phyloP scores from a whole-genome alignment of 2,113 vertebrate species.

The Pelecanus crispus region DNA sequence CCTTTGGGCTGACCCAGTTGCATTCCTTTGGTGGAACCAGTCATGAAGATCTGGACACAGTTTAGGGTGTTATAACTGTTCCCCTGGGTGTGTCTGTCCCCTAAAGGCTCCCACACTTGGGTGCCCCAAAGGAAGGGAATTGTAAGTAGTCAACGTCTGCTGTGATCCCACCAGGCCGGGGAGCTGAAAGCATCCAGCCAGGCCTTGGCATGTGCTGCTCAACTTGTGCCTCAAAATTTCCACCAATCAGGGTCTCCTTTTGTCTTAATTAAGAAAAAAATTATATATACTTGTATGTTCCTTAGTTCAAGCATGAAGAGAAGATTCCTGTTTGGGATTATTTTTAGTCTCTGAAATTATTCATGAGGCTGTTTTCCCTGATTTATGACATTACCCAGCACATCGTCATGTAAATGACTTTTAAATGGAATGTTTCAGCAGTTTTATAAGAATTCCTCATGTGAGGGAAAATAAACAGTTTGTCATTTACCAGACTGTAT shows the following conservation, averaged over 20 bases:
- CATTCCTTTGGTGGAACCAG: background rate
- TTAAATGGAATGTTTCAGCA: conserved; percentile 24
- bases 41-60: background rate
- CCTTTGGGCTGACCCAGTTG: background rate
- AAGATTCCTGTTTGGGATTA: conserved; percentile 11
- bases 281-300: background rate
- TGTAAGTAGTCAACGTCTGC: background rate
- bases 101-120: background rate
- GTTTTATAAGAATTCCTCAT: conserved; percentile 35
- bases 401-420: conserved; percentile 5
- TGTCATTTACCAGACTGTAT: background rate
- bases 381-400: background rate
- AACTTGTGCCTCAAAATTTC: background rate
- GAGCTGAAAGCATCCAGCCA: background rate
- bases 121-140: background rate
- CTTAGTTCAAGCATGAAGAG: background rate
- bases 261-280: background rate
- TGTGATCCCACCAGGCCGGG: background rate
- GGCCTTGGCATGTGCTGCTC: background rate
- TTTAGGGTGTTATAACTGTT: background rate
- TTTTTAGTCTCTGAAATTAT: conserved; percentile 37
- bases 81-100: background rate
- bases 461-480: conserved; percentile 28
- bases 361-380: background rate
- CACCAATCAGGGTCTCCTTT: background rate